phyloP scores from a whole-genome alignment of 2,797 vertebrate species.

The Argentina silus region DNA sequence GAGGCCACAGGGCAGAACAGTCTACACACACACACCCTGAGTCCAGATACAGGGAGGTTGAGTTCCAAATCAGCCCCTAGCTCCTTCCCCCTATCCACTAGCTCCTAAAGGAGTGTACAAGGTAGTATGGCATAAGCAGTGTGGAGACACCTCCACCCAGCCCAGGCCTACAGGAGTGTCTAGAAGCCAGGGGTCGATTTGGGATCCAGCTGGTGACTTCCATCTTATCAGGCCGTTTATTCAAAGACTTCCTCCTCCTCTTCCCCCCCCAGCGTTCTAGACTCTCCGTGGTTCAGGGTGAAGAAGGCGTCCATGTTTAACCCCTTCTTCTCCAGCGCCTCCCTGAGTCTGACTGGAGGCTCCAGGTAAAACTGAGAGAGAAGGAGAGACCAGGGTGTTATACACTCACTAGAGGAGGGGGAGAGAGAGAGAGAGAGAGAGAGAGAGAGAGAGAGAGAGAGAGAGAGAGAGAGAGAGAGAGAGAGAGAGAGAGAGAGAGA shows the following conservation, averaged over 20 bases:
- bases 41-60: neutral
- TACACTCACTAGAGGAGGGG: neutral
- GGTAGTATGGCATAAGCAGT: too few species aligned
- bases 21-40: neutral
- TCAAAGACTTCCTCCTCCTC: constrained; percentile 72
- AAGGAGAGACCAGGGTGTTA: too few species aligned
- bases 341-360: constrained; percentile 84
- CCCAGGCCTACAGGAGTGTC: too few species aligned
- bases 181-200: neutral
- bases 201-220: neutral
- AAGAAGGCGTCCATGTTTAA: constrained; percentile 88
- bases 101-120: too few species aligned
- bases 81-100: too few species aligned
- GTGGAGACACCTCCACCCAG: too few species aligned
- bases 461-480: too few species aligned
- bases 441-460: neutral
- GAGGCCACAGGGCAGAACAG: neutral
- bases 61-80: too few species aligned
- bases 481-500: too few species aligned
- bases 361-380: constrained; percentile 88
- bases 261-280: constrained; percentile 77
- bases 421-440: neutral
- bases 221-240: constrained; percentile 47
- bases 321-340: constrained; percentile 85
- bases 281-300: constrained; percentile 90